Evolutionary conservation across 92 coral and sea anemone genomes (phyloP).

Genomic region (Phenganax subtilis): DNA sequence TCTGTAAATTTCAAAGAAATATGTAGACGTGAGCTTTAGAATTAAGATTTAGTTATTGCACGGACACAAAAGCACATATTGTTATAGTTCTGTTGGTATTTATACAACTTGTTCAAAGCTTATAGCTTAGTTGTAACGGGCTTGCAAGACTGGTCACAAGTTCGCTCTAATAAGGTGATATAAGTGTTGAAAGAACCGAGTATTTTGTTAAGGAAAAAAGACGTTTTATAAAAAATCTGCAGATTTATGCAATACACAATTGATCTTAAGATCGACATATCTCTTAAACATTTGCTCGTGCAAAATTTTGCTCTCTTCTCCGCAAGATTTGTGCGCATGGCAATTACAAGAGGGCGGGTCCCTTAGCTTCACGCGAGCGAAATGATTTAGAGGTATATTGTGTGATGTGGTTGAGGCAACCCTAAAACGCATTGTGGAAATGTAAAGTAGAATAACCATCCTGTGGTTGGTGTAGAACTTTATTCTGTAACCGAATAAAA

Average conservation of each 20-base stretch:
- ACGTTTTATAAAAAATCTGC: not conserved
- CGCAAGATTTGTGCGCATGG: not conserved
- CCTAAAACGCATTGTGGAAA: slow-evolving; percentile 6
- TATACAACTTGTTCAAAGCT: too few relatives aligned
- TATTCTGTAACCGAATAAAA: slow-evolving; percentile 3
- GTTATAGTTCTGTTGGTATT: too few relatives aligned
- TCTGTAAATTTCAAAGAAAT: not conserved
- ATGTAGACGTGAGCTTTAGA: not conserved
- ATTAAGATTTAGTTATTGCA: not conserved
- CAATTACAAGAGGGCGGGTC: not conserved
- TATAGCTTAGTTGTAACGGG: too few relatives aligned
- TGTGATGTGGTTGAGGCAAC: not conserved
- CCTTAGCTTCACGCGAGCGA: not conserved
- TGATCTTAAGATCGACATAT: not conserved
- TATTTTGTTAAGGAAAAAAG: not conserved
- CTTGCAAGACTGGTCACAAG: too few relatives aligned
- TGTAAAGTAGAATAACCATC: not conserved
- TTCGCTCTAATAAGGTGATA: too few relatives aligned
- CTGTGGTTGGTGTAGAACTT: not conserved
- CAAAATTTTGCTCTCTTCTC: not conserved
- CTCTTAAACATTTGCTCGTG: slow-evolving; percentile 6
- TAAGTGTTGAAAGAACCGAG: too few relatives aligned
- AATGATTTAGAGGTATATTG: not conserved
- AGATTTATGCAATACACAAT: not conserved
- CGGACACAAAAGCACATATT: too few relatives aligned